Base-by-base conservation (phyloP, 2,797 vertebrate genomes). In the Parotocinclus haroldoi region DNA sequence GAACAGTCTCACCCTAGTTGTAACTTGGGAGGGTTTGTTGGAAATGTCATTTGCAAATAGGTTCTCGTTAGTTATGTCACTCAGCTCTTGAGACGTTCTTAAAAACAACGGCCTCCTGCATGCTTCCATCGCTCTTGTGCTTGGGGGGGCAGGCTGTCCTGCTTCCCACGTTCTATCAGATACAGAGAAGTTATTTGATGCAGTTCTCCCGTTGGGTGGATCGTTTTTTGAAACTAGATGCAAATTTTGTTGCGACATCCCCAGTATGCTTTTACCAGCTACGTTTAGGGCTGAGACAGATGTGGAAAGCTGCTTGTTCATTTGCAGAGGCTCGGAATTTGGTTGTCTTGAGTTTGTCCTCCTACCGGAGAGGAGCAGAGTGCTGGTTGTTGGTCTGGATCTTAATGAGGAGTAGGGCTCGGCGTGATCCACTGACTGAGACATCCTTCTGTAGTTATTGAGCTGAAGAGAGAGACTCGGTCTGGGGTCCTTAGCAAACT, bases 321-420 rank as follows among this genome's bases (percentile, higher is more conserved):
- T 64, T 38, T 76, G 61, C 12, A 58, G 18, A 10, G 79, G 52
- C 48, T 56, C 61, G 50, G 60, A 16, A 63, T 52, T 69, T 0
- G 71, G 51, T 48, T 58, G 82, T 60, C 69, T 84, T 52, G 68
- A 78, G 66, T 86, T 79, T 9, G 69, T 39, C 72, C 80, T 83
- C 63, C 91, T 86, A 57, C 85, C 74, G 10, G 89, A 88, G 19
- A 90, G 78, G 73, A 90, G 88, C 4, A 89, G 38, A 55, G 83
- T 89, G 81, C 89, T 90, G 12, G 85, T 89, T 65, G 83, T 86
- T 63, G 88, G 88, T 62, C 87, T 89, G 10, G 88, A 87, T 51
- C 77, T 83, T 70, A 68, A 39, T 66, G 79, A 59, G 13, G 84
- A 80, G 12, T 75, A 54, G 57, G 45, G 19, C 12, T 72, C 62